Evolutionary conservation across 2,888 invertebrate species (phyloP).

Genomic region (Sialis fuliginosa): DNA sequence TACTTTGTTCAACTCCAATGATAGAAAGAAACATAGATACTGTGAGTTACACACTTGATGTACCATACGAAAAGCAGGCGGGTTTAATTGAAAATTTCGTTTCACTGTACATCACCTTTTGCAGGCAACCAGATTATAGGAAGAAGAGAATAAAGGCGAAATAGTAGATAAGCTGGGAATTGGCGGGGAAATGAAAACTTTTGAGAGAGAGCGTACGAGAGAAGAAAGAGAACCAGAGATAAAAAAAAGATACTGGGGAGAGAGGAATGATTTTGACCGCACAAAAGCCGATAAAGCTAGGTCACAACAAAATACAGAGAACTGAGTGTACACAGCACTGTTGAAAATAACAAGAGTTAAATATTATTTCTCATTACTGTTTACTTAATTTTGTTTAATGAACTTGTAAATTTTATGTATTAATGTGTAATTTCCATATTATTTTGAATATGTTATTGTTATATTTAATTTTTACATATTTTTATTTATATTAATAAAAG

Average conservation of each 20-base stretch:
- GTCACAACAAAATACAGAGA: slow-evolving; percentile 5
- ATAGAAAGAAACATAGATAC: neutral
- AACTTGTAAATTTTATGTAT: too few relatives aligned
- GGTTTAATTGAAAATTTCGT: slow-evolving; percentile 2
- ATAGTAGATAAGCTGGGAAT: neutral
- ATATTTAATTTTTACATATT: too few relatives aligned
- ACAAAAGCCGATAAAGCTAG: slow-evolving; percentile 7
- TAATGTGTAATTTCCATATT: too few relatives aligned
- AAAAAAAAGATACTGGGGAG: slow-evolving; percentile 8
- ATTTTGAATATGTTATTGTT: too few relatives aligned
- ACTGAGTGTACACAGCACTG: neutral
- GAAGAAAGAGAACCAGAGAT: slow-evolving; percentile 10
- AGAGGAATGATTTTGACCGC: slow-evolving; percentile 1
- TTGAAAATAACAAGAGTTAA: too few relatives aligned
- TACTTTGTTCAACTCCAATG: neutral
- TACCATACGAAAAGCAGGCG: slow-evolving; percentile 2
- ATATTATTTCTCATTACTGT: too few relatives aligned
- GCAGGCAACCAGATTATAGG: slow-evolving; percentile 16
- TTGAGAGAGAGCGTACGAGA: slow-evolving; percentile 20
- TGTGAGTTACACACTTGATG: neutral
- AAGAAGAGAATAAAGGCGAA: slow-evolving; percentile 18
- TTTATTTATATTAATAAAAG: too few relatives aligned
- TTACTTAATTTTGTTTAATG: too few relatives aligned
- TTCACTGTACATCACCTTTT: slow-evolving; percentile 13
- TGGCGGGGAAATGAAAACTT: slow-evolving; percentile 24